Conservation (phyloP, 2,797 vertebrate species). For the Molothrus aeneus region DNA sequence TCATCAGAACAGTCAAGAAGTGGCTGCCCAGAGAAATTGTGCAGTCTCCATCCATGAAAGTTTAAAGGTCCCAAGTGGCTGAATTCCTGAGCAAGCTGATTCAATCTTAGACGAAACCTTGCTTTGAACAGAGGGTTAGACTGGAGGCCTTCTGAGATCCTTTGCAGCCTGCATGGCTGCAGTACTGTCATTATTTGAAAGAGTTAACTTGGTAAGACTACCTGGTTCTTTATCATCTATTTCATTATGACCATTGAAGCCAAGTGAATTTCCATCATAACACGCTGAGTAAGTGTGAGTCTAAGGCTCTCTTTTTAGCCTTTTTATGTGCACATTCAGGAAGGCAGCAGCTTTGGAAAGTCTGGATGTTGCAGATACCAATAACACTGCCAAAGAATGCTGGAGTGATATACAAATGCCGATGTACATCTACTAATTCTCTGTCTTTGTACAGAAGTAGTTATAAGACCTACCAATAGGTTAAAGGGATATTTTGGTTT, state of each 20-base stretch:
- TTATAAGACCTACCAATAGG: not conserved
- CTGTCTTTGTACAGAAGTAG: not conserved
- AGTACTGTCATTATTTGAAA: not conserved
- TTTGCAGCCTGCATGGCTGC: not conserved
- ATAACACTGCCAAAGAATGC: conserved; percentile 4
- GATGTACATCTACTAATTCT: not conserved
- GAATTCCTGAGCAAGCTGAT: not conserved
- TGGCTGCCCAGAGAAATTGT: not conserved
- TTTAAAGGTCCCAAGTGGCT: not conserved
- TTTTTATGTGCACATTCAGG: not conserved
- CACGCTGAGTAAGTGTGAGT: not conserved
- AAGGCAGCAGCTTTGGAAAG: conserved; percentile 19
- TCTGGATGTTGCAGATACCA: conserved; percentile 9
- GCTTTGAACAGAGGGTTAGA: not conserved
- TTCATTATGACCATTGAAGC: not conserved
- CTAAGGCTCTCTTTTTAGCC: not conserved
- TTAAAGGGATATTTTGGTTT: not conserved
- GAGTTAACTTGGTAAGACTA: not conserved
- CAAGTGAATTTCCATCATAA: not conserved
- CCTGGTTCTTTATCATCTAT: not conserved
- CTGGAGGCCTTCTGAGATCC: not conserved
- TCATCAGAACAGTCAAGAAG: not conserved
- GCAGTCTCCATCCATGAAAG: not conserved
- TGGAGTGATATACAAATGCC: not conserved
- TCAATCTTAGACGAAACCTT: not conserved